phyloP scores from a whole-genome alignment of 64 coral and sea anemone genomes.

The Montipora sp. region DNA sequence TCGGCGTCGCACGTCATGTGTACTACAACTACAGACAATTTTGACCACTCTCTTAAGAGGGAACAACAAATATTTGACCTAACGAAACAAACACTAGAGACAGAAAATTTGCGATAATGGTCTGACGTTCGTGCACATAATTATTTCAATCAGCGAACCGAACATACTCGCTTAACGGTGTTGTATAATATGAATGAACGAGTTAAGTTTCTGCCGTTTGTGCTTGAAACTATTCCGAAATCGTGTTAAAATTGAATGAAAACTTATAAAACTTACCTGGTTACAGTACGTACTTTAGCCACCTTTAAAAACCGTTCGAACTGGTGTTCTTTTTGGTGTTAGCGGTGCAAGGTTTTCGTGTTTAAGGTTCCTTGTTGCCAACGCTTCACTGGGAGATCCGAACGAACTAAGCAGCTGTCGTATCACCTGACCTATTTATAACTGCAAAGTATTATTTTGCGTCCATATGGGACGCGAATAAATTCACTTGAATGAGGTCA shows the following conservation, averaged over 20 bases:
- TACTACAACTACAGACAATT: neutral
- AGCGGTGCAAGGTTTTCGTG: neutral
- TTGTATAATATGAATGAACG: neutral
- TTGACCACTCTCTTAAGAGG: neutral
- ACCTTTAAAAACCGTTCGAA: neutral
- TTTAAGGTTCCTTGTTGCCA: neutral
- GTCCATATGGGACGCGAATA: neutral
- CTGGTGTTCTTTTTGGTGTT: neutral
- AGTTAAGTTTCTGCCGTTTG: neutral
- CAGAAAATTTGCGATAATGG: conserved; percentile 1
- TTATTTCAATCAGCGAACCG: neutral
- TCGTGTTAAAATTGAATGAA: neutral
- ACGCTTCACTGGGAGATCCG: neutral
- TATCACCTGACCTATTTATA: conserved; percentile 40
- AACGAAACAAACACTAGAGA: conserved; percentile 18
- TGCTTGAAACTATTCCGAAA: neutral
- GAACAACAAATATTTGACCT: conserved; percentile 40
- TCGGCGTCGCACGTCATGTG: neutral
- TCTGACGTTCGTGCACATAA: neutral
- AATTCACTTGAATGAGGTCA: conserved; percentile 9
- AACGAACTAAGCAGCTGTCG: neutral
- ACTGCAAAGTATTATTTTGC: neutral
- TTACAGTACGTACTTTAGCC: neutral
- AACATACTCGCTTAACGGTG: neutral
- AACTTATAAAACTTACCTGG: neutral